phyloP scores from a whole-genome alignment of 2,797 vertebrate genomes.

The Pristis pectinata region DNA sequence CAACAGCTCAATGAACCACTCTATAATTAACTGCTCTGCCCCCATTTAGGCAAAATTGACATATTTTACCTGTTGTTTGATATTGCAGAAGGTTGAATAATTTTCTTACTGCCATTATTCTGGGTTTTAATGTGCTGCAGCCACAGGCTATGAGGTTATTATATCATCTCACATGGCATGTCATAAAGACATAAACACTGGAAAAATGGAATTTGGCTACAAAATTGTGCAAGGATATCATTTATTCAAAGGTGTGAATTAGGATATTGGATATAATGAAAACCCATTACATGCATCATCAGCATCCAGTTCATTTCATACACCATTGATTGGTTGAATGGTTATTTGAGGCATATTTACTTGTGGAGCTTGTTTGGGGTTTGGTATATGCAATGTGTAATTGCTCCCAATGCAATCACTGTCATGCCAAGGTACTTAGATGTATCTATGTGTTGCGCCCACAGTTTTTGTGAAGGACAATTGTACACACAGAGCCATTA shows the following conservation, averaged over 20 bases:
- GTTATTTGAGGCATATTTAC: neutral
- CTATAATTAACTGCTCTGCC: neutral
- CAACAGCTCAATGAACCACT: neutral
- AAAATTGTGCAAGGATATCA: neutral
- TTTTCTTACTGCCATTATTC: neutral
- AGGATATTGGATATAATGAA: neutral
- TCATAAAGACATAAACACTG: neutral
- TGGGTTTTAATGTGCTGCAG: neutral
- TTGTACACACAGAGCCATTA: neutral
- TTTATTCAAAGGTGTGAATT: neutral
- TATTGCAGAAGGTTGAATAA: neutral
- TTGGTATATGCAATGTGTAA: neutral
- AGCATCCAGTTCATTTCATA: constrained; percentile 15
- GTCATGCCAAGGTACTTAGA: neutral
- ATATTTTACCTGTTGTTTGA: neutral
- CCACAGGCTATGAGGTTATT: neutral
- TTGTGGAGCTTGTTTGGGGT: neutral
- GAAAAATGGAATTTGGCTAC: neutral
- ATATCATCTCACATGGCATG: neutral
- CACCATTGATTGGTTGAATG: neutral
- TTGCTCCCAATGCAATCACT: neutral
- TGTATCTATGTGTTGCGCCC: neutral
- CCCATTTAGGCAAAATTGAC: neutral
- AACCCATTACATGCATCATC: neutral
- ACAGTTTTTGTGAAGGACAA: neutral